Percentiles rank a stretch among this genome's conserved stretches.
These are phyloP conservation scores for Bryconaethiops microstoma DNA, from an alignment of 2,797 vertebrate species.

Conservation along the genomic window DNA sequence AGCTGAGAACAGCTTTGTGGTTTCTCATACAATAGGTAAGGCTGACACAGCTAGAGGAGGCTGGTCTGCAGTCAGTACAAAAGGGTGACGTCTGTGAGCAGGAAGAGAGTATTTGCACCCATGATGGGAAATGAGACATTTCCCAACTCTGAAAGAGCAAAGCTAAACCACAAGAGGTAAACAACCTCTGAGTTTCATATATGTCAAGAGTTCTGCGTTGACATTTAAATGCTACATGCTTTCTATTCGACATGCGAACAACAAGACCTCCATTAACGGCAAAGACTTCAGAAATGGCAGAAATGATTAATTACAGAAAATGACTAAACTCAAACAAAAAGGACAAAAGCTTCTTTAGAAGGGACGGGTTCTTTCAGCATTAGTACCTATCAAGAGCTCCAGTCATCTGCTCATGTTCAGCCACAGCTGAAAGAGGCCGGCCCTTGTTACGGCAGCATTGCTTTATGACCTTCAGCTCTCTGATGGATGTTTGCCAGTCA, in stretches of 20 bases:
- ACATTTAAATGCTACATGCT: slow-evolving; percentile 51
- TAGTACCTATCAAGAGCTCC: slow-evolving; percentile 12
- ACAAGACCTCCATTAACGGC: slow-evolving; percentile 9
- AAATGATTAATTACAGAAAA: slow-evolving; percentile 20
- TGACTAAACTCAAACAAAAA: slow-evolving; percentile 16
- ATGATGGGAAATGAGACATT: slow-evolving; percentile 80
- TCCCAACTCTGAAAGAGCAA: slow-evolving; percentile 70
- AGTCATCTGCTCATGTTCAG: slow-evolving; percentile 28
- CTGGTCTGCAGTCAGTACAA: slow-evolving; percentile 53
- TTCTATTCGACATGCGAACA: slow-evolving; percentile 46
- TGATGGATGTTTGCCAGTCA: slow-evolving; percentile 61
- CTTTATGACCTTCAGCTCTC: slow-evolving; percentile 56
- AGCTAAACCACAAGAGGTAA: slow-evolving; percentile 77
- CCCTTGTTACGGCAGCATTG: slow-evolving; percentile 15
- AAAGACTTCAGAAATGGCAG: slow-evolving; percentile 11
- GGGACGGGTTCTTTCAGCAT: neutral
- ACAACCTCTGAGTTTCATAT: slow-evolving; percentile 63
- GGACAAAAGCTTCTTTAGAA: slow-evolving; percentile 25
- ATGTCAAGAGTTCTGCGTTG: slow-evolving; percentile 41
- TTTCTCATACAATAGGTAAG: slow-evolving; percentile 37
- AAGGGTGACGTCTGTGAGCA: slow-evolving; percentile 58
- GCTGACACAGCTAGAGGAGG: neutral
- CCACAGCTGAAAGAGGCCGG: slow-evolving; percentile 29
- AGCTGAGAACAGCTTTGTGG: slow-evolving; percentile 47
- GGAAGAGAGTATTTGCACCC: slow-evolving; percentile 61